Conservation (phyloP, 2,888 invertebrate genomes). For the Archaeoteleia sp. region DNA sequence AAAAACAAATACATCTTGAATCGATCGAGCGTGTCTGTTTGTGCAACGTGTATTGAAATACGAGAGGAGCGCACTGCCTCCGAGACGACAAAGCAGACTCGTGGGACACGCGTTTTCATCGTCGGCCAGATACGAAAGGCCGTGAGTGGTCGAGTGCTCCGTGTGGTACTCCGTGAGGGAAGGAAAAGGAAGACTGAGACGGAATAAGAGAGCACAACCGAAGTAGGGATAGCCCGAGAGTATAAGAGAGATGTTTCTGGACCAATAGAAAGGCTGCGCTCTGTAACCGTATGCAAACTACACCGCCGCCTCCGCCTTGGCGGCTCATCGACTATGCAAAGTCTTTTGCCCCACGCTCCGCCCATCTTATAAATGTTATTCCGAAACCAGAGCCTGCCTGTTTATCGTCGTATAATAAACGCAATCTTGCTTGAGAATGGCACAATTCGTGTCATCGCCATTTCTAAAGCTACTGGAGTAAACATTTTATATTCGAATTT, state of each 20-base stretch:
- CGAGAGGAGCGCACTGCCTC: conserved; percentile 13
- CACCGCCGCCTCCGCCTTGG: conserved; percentile 53
- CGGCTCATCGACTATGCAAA: conserved; percentile 53
- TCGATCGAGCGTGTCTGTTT: neutral
- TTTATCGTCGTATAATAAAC: too few relatives aligned
- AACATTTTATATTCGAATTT: too few relatives aligned
- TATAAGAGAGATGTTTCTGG: conserved; percentile 59
- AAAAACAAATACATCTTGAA: neutral
- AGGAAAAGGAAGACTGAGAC: conserved; percentile 50
- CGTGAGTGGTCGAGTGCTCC: conserved; percentile 38
- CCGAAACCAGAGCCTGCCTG: too few relatives aligned
- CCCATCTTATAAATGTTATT: too few relatives aligned
- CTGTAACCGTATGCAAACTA: conserved; percentile 71
- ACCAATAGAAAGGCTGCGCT: conserved; percentile 70
- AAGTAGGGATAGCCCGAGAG: conserved; percentile 48
- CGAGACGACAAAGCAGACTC: conserved; percentile 28
- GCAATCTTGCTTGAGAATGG: too few relatives aligned
- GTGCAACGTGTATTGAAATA: neutral
- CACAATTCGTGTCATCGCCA: too few relatives aligned
- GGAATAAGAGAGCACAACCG: conserved; percentile 42
- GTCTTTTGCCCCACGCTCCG: conserved; percentile 44
- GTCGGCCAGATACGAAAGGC: conserved; percentile 38
- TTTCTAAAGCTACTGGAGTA: too few relatives aligned
- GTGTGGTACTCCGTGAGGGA: conserved; percentile 34
- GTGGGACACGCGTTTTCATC: conserved; percentile 46